Evolutionary conservation across 2,113 vertebrate species (phyloP), one percentile per base, ranked within the genome.

Genomic region (Sorex fumeus): DNA sequence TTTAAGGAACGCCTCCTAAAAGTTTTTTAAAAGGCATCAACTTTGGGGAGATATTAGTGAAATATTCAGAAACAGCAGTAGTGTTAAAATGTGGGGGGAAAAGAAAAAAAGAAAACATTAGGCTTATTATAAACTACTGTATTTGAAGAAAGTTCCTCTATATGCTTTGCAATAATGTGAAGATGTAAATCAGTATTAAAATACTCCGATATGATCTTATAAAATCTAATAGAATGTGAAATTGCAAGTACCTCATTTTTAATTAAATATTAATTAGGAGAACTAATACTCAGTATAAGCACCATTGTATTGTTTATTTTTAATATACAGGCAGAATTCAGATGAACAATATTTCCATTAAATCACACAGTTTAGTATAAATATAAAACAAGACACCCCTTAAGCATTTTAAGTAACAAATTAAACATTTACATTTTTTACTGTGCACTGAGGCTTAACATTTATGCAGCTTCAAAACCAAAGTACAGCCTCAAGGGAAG

Each of bases 381-480:
- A 98, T 97, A 98, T 97, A 98, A 98, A 98, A 97, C 97, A 98
- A 98, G 97, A 97, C 97, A 98, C 96, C 98, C 98, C 97, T 97
- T 97, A 98, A 98, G 98, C 97, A 97, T 98, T 98, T 97, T 97
- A 98, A 98, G 97, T 97, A 97, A 98, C 98, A 98, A 98, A 98
- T 98, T 98, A 98, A 98, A 98, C 98, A 98, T 98, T 98, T 98
- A 98, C 97, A 98, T 98, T 98, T 98, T 98, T 98, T 98, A 98
- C 98, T 98, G 98, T 98, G 98, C 97, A 98, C 97, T 95, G 97
- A 98, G 96, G 98, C 98, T 98, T 98, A 98, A 98, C 98, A 98
- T 98, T 98, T 98, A 98, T 97, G 98, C 98, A 98, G 97, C 98
- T 98, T 98, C 98, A 97, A 98, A 98, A 98, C 98, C 97, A 97